phyloP scores from a whole-genome alignment of 2,113 vertebrate species.

The Macrotus californicus region DNA sequence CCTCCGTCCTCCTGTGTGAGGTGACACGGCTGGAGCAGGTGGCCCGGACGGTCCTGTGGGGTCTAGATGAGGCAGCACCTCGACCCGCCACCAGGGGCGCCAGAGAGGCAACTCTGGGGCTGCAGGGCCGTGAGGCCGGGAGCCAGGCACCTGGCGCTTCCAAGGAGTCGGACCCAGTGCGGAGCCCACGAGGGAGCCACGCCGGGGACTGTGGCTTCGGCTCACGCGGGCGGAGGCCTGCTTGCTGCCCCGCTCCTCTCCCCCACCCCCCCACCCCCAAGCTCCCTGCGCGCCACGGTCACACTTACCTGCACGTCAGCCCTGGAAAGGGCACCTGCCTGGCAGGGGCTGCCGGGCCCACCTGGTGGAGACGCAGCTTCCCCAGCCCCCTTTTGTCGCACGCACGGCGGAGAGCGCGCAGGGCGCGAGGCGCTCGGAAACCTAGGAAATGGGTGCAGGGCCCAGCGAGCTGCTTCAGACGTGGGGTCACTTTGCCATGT shows the following conservation, averaged over 20 bases:
- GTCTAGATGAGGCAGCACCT: not conserved
- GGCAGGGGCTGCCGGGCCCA: no score
- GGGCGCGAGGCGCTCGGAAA: not conserved
- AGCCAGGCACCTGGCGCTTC: not conserved
- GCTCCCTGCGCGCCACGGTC: no score
- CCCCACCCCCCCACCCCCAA: no score
- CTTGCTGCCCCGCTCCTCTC: no score
- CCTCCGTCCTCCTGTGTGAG: not conserved
- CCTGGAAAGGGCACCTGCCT: no score
- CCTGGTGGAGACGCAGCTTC: not conserved
- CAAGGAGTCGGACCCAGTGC: not conserved
- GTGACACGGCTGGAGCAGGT: no score
- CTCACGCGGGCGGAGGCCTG: no score
- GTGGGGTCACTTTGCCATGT: not conserved
- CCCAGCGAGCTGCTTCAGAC: no score
- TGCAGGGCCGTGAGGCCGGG: rapidly evolving
- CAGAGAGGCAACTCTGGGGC: not conserved
- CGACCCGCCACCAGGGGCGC: not conserved
- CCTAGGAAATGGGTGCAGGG: not conserved
- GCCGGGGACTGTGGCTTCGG: no score
- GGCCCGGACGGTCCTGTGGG: not conserved
- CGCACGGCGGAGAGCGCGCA: no score
- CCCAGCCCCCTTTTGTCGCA: not conserved
- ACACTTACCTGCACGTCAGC: no score
- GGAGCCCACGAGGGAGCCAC: not conserved